A percentile compares a stretch with the other conserved stretches of the same genome.
Conservation (phyloP, 2,797 vertebrate genomes). For the Liparis tanakae region DNA sequence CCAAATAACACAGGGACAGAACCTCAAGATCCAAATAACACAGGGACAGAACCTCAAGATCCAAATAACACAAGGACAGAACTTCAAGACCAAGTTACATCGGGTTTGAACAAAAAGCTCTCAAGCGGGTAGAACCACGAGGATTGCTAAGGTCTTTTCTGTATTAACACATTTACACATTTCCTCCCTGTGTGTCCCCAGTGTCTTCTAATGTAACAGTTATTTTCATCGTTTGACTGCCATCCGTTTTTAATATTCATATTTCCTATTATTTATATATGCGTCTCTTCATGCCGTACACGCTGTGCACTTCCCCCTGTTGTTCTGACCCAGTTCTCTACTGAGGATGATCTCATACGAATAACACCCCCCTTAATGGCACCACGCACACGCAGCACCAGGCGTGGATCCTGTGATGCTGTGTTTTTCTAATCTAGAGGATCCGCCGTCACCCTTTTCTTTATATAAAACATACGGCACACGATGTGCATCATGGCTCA, state of each 20-base stretch:
- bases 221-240: conserved; percentile 23
- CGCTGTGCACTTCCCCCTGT: not conserved
- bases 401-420: not conserved
- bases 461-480: conserved; percentile 7
- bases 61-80: no score
- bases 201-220: not conserved
- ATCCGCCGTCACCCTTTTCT: conserved; percentile 10
- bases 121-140: not conserved
- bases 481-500: conserved; percentile 3
- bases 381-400: not conserved
- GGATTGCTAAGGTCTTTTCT: not conserved
- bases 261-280: not conserved
- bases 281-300: not conserved
- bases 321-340: conserved; percentile 13
- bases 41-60: no score
- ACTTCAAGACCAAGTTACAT: no score
- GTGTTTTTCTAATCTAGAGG: not conserved
- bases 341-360: not conserved
- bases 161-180: not conserved
- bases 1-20: not conserved
- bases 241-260: not conserved
- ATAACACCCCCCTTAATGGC: not conserved
- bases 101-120: no score
- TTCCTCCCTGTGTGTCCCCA: not conserved
- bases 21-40: no score